phyloP scores from a whole-genome alignment of 2,797 vertebrate genomes.

The Poecilia wingei region DNA sequence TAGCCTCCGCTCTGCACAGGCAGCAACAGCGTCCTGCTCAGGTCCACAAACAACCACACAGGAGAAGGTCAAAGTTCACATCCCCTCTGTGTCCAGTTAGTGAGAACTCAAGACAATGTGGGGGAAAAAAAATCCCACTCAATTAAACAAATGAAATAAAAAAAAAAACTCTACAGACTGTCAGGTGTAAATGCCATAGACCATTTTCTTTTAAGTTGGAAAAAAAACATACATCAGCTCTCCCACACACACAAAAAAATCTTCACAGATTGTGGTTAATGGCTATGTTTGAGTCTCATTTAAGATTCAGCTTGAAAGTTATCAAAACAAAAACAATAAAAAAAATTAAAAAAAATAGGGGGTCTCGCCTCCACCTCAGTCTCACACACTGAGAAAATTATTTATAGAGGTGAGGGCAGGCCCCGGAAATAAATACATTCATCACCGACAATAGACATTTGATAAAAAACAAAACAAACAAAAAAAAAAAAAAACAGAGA shows the following conservation, averaged over 20 bases:
- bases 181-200: conserved; percentile 70
- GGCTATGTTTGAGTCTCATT: conserved; percentile 76
- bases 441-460: conserved; percentile 94
- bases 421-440: conserved; percentile 98
- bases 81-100: conserved; percentile 64
- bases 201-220: conserved; percentile 59
- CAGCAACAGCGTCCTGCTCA: conserved; percentile 62
- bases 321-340: conserved; percentile 64
- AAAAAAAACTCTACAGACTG: conserved; percentile 61
- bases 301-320: conserved; percentile 85
- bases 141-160: conserved; percentile 67
- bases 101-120: conserved; percentile 70
- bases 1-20: conserved; percentile 72
- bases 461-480: conserved; percentile 68
- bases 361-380: conserved; percentile 82
- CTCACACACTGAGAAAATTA: conserved; percentile 83
- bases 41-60: conserved; percentile 65
- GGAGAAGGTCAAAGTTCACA: conserved; percentile 62
- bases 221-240: conserved; percentile 56
- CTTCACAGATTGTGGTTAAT: conserved; percentile 81
- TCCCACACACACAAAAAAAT: conserved; percentile 54
- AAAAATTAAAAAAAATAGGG: conserved; percentile 39
- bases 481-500: conserved; percentile 60
- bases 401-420: conserved; percentile 87
- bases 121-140: conserved; percentile 32